phyloP scores from a whole-genome alignment of 2,113 vertebrate species.

The Ploceus nigricollis region DNA sequence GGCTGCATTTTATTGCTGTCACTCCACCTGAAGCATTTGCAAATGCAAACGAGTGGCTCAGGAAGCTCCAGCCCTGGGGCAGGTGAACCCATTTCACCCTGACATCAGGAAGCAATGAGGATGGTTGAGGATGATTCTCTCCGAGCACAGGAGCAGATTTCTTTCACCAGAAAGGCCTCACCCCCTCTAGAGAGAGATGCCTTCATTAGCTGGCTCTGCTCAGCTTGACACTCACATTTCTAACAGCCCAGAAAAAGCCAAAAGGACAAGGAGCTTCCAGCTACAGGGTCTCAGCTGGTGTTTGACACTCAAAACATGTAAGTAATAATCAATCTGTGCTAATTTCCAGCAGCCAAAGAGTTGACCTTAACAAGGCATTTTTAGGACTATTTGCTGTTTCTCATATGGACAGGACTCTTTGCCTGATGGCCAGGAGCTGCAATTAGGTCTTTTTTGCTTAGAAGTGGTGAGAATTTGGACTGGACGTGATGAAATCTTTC shows the following conservation, averaged over 20 bases:
- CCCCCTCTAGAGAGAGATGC: neutral
- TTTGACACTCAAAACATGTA: neutral
- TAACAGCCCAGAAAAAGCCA: neutral
- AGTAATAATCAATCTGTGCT: neutral
- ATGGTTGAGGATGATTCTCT: neutral
- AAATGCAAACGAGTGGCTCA: neutral
- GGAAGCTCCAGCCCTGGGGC: neutral
- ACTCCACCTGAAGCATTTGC: neutral
- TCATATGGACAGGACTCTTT: neutral
- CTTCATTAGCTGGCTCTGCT: neutral
- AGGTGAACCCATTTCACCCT: neutral
- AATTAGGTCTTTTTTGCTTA: neutral
- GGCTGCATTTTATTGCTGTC: neutral
- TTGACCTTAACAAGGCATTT: neutral
- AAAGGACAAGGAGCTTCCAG: neutral
- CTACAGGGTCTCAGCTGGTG: neutral
- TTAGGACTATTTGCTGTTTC: neutral
- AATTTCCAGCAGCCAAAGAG: neutral
- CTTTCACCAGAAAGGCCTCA: neutral
- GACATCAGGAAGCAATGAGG: neutral
- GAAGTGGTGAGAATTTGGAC: neutral
- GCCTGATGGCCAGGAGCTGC: neutral
- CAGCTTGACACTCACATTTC: neutral
- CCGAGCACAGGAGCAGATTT: neutral
- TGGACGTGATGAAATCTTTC: neutral